These are phyloP conservation scores for Hycleus phaleratus DNA, from an alignment of 1,140 invertebrate species.

Conservation along the genomic window DNA sequence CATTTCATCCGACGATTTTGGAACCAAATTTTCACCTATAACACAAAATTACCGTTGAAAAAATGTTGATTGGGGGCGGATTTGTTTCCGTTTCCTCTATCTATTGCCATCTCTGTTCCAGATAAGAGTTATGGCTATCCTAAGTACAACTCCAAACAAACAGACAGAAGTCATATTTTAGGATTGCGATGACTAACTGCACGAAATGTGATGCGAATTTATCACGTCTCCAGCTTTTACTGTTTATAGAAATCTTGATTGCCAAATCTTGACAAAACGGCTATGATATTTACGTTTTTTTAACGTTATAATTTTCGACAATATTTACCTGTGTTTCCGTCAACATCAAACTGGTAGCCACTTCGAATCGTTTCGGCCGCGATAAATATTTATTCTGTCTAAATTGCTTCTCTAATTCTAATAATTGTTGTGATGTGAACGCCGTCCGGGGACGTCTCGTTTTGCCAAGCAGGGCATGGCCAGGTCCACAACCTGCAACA, in stretches of 20 bases:
- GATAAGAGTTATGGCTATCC: conserved; percentile 28
- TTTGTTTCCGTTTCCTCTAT: not conserved
- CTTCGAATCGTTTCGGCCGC: conserved; percentile 95
- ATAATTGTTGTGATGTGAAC: conserved; percentile 95
- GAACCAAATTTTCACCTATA: conserved; percentile 92
- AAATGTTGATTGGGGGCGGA: not conserved
- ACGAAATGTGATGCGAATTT: conserved; percentile 31
- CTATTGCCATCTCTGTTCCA: conserved; percentile 21
- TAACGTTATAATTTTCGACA: no score
- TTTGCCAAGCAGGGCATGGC: conserved; percentile 82
- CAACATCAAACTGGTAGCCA: conserved; percentile 93
- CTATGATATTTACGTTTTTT: no score
- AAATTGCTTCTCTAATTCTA: conserved; percentile 98
- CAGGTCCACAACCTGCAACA: conserved; percentile 38
- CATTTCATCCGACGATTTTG: conserved; percentile 94
- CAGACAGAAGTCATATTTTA: conserved; percentile 35
- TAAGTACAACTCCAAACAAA: conserved; percentile 34
- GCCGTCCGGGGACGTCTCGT: conserved; percentile 92
- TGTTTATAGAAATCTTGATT: conserved; percentile 11
- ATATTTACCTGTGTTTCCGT: conserved; percentile 91
- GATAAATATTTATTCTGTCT: conserved; percentile 98
- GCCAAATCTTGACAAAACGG: not conserved
- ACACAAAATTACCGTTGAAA: conserved; percentile 13
- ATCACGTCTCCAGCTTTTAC: conserved; percentile 21
- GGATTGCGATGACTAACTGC: conserved; percentile 33